These are phyloP conservation scores for Protobothrops mucrosquamatus DNA, from an alignment of 2,113 vertebrate genomes.

Conservation along the genomic window DNA sequence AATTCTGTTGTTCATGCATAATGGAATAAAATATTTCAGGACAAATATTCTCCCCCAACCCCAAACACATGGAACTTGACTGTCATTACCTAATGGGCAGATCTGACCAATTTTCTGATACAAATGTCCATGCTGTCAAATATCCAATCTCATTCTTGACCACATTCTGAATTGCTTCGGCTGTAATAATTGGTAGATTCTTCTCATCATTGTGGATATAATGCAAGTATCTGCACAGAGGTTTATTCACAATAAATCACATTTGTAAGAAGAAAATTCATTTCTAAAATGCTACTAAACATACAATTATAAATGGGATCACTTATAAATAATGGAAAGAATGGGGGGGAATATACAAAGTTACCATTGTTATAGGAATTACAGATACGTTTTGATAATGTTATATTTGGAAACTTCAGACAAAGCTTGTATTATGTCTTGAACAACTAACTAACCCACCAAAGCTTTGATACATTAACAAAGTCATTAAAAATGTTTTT, in stretches of 20 bases:
- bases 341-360: too few relatives aligned
- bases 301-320: background rate
- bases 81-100: slow-evolving; percentile 63
- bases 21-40: background rate
- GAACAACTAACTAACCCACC: background rate
- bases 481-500: background rate
- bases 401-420: background rate
- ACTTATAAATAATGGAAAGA: background rate
- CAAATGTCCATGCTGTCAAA: slow-evolving; percentile 69
- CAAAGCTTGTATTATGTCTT: background rate
- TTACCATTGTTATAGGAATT: background rate
- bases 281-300: background rate
- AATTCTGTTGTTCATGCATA: background rate
- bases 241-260: slow-evolving; percentile 18
- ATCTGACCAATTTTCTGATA: slow-evolving; percentile 68
- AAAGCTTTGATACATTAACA: background rate
- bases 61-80: background rate
- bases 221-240: slow-evolving; percentile 69
- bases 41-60: background rate
- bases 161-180: slow-evolving; percentile 48
- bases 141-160: slow-evolving; percentile 63
- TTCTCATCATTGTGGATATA: slow-evolving; percentile 50
- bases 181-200: slow-evolving; percentile 38
- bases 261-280: background rate
- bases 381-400: background rate